These are phyloP conservation scores for Amblyraja radiata DNA, from an alignment of 2,797 vertebrate species.

Conservation along the genomic window DNA sequence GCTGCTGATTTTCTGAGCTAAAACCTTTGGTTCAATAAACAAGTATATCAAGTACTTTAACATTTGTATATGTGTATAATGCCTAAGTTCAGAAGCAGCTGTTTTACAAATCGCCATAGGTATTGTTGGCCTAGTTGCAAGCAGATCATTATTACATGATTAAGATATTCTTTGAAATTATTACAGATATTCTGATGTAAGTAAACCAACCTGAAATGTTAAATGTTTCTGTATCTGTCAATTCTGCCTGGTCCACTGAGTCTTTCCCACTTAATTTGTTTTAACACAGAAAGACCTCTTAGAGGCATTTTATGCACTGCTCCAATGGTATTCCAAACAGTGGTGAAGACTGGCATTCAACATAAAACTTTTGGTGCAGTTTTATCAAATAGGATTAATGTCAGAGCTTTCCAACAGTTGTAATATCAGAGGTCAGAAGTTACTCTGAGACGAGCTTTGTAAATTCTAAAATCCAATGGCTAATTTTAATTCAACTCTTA, in stretches of 20 bases:
- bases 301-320: background rate
- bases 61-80: background rate
- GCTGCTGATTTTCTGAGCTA: too few relatives aligned
- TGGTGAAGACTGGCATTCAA: background rate
- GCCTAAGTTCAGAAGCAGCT: background rate
- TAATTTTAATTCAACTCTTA: background rate
- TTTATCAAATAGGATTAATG: background rate
- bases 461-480: background rate
- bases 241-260: too few relatives aligned
- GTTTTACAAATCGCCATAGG: background rate
- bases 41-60: background rate
- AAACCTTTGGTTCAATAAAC: too few relatives aligned
- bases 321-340: background rate
- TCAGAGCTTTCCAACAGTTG: background rate
- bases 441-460: background rate
- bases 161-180: background rate
- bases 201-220: too few relatives aligned
- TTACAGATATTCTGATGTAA: background rate
- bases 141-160: background rate
- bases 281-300: background rate
- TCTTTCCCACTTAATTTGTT: too few relatives aligned
- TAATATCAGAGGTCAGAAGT: background rate
- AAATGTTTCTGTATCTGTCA: too few relatives aligned
- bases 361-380: background rate
- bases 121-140: background rate